Conservation (phyloP, 2,888 invertebrate genomes). For the Morpho deidamia region DNA sequence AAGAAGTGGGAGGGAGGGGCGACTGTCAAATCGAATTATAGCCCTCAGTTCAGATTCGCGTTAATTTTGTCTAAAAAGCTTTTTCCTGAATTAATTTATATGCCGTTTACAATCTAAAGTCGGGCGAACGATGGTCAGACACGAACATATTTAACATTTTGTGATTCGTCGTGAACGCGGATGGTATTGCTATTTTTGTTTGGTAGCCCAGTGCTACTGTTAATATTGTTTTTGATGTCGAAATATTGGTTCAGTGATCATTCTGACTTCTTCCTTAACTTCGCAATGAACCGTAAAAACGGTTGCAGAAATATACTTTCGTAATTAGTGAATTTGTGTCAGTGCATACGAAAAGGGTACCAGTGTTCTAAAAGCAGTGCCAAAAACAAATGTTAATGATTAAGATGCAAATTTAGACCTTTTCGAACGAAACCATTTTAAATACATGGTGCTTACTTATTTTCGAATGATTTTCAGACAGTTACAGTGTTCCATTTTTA, state of each 20-base stretch:
- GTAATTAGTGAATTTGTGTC: conserved; percentile 32
- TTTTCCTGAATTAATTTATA: conserved; percentile 53
- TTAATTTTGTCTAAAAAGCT: conserved; percentile 52
- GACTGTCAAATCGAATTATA: conserved; percentile 64
- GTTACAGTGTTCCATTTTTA: not conserved
- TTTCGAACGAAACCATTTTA: not conserved
- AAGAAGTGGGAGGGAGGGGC: conserved; percentile 43
- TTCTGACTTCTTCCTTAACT: conserved; percentile 33
- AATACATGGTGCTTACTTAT: not conserved
- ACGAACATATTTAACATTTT: conserved; percentile 31
- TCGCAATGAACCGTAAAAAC: conserved; percentile 34
- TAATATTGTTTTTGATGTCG: conserved; percentile 69
- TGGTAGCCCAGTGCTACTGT: conserved; percentile 61
- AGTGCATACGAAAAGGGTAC: conserved; percentile 18
- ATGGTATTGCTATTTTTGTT: conserved; percentile 61
- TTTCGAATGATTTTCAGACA: not conserved
- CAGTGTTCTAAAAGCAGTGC: conserved; percentile 43
- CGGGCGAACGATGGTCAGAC: conserved; percentile 33
- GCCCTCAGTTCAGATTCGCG: conserved; percentile 44
- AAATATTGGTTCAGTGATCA: conserved; percentile 46
- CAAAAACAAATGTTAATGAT: conserved; percentile 31
- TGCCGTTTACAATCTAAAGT: conserved; percentile 33
- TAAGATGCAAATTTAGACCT: conserved; percentile 8
- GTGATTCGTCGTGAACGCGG: conserved; percentile 1
- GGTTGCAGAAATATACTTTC: conserved; percentile 37